These are phyloP conservation scores for Synodontis membranacea DNA, from an alignment of 2,113 vertebrate species.

Conservation along the genomic window DNA sequence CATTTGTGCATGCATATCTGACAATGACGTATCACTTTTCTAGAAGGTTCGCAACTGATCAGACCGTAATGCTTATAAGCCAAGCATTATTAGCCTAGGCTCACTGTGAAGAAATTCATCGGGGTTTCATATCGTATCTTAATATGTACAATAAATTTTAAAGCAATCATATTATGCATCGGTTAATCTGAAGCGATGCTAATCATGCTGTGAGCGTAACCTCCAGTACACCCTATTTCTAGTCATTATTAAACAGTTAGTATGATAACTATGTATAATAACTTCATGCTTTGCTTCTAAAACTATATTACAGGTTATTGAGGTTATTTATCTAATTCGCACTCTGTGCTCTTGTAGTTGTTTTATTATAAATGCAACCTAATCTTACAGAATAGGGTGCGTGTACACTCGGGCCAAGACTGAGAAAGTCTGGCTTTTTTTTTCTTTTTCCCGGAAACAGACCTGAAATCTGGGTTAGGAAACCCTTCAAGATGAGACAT, in stretches of 20 bases:
- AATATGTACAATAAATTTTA: background rate
- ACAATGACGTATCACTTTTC: background rate
- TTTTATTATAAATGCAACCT: background rate
- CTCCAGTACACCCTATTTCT: background rate
- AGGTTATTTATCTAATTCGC: background rate
- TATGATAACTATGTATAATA: conserved; percentile 1
- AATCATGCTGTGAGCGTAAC: background rate
- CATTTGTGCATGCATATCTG: background rate
- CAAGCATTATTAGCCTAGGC: background rate
- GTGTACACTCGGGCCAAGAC: background rate
- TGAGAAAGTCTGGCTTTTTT: background rate
- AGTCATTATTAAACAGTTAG: conserved; percentile 3
- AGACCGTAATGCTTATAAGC: background rate
- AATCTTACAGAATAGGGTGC: background rate
- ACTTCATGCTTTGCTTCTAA: background rate
- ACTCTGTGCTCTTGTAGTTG: background rate
- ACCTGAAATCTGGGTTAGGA: background rate
- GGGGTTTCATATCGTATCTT: background rate
- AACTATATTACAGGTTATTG: background rate
- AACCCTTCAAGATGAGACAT: background rate
- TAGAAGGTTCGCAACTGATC: background rate
- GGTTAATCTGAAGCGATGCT: background rate
- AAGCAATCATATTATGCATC: conserved; percentile 8
- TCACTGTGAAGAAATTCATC: background rate
- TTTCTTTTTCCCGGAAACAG: background rate